These are phyloP conservation scores for Saguinus imperator DNA, from an alignment of 2,113 vertebrate species.

Conservation along the genomic window DNA sequence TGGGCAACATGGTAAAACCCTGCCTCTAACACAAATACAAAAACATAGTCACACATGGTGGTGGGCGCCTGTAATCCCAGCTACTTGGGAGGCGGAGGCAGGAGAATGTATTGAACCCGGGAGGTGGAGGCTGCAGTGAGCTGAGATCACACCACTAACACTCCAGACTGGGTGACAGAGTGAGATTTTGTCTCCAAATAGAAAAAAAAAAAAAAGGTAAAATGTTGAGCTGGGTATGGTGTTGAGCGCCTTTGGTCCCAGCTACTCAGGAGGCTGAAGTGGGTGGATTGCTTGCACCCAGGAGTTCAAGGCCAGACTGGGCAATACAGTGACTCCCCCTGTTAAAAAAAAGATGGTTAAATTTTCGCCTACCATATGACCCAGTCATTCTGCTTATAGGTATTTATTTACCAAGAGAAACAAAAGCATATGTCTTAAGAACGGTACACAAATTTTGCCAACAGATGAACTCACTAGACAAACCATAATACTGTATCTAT, in stretches of 20 bases:
- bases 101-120: not conserved
- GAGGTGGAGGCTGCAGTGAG: not conserved
- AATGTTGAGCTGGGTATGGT: too few relatives aligned
- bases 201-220: too few relatives aligned
- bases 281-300: too few relatives aligned
- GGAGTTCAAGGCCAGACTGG: too few relatives aligned
- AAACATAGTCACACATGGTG: not conserved
- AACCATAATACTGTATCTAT: not conserved
- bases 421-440: not conserved
- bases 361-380: not conserved
- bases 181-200: too few relatives aligned
- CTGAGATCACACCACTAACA: not conserved
- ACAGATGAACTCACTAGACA: not conserved
- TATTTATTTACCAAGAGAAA: not conserved
- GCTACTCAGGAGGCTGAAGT: too few relatives aligned
- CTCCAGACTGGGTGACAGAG: not conserved
- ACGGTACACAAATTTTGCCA: not conserved
- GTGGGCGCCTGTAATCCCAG: not conserved
- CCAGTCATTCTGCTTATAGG: not conserved
- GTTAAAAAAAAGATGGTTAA: not conserved
- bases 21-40: not conserved
- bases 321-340: too few relatives aligned
- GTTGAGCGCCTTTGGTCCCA: too few relatives aligned
- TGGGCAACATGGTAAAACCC: not conserved
- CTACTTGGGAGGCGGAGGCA: not conserved